These are phyloP conservation scores for Drosophila pegasa DNA, from an alignment of 2,888 invertebrate species.

Conservation along the genomic window DNA sequence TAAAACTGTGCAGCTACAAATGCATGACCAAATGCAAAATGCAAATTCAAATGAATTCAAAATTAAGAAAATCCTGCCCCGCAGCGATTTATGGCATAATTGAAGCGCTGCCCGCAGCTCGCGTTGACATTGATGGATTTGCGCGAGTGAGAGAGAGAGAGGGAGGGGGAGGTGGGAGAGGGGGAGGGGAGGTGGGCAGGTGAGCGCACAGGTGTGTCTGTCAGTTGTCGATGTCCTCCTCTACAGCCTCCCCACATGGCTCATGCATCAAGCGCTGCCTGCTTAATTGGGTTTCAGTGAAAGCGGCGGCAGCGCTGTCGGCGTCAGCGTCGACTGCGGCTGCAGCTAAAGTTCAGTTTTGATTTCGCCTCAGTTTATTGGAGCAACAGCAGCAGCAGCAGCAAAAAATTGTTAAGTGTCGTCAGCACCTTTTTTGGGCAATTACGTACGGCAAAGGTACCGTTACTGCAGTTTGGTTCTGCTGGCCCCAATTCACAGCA, in stretches of 20 bases:
- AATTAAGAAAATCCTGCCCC: slow-evolving; percentile 26
- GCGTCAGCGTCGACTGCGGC: not conserved
- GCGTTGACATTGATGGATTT: slow-evolving; percentile 51
- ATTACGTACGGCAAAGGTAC: slow-evolving; percentile 51
- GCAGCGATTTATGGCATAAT: slow-evolving; percentile 48
- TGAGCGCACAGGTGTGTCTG: slow-evolving; percentile 43
- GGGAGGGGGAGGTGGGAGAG: slow-evolving; percentile 2
- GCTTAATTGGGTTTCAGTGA: slow-evolving; percentile 63
- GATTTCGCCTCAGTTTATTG: slow-evolving; percentile 45
- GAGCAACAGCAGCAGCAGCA: slow-evolving; percentile 21
- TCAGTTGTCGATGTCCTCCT: slow-evolving; percentile 49
- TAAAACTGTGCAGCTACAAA: slow-evolving; percentile 31
- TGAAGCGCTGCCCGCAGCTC: slow-evolving; percentile 33
- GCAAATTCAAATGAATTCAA: slow-evolving; percentile 17
- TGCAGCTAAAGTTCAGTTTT: slow-evolving; percentile 22
- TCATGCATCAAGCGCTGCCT: slow-evolving; percentile 5
- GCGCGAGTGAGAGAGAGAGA: not conserved
- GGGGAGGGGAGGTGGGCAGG: too few relatives aligned
- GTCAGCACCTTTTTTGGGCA: slow-evolving; percentile 63
- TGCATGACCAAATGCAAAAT: slow-evolving; percentile 12
- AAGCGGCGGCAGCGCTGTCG: slow-evolving; percentile 16
- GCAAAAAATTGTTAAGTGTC: slow-evolving; percentile 43
- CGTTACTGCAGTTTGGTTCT: slow-evolving; percentile 37
- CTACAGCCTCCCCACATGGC: slow-evolving; percentile 12
- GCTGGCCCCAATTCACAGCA: slow-evolving; percentile 61